Conservation (phyloP, 2,888 invertebrate genomes). For the Argynnis bischoffii region DNA sequence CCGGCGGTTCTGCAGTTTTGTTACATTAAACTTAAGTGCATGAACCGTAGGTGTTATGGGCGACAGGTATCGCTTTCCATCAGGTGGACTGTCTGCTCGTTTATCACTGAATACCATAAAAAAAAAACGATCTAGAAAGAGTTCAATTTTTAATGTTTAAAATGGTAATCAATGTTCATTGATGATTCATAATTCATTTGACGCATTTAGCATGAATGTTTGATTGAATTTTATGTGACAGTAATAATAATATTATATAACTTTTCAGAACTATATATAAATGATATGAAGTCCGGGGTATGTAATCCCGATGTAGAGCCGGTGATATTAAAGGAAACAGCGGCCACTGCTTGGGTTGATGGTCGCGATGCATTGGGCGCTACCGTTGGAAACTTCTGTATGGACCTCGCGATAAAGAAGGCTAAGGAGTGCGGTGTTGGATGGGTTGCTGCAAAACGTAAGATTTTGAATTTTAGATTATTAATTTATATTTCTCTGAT, state of each 20-base stretch:
- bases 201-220: too few species aligned
- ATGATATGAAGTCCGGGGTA: conserved; percentile 85
- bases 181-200: too few species aligned
- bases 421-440: conserved; percentile 90
- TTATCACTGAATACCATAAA: too few species aligned
- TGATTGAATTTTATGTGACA: neutral
- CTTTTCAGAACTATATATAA: conserved; percentile 87
- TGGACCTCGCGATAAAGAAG: conserved; percentile 91
- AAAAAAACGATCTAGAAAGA: too few species aligned
- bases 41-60: too few species aligned
- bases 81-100: too few species aligned
- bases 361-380: conserved; percentile 91
- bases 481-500: too few species aligned
- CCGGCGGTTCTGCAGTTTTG: too few species aligned
- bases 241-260: neutral
- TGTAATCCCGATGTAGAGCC: conserved; percentile 84
- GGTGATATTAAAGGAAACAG: conserved; percentile 85
- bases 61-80: too few species aligned
- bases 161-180: too few species aligned
- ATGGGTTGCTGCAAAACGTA: conserved; percentile 89
- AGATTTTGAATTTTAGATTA: conserved; percentile 32
- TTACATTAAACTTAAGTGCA: too few species aligned
- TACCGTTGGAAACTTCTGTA: conserved; percentile 89
- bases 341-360: conserved; percentile 88
- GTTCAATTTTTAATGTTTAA: too few species aligned